A percentile compares a stretch with the other conserved stretches of the same genome.
Conservation (phyloP, 2,888 invertebrate genomes). For the Diogma glabrata region DNA sequence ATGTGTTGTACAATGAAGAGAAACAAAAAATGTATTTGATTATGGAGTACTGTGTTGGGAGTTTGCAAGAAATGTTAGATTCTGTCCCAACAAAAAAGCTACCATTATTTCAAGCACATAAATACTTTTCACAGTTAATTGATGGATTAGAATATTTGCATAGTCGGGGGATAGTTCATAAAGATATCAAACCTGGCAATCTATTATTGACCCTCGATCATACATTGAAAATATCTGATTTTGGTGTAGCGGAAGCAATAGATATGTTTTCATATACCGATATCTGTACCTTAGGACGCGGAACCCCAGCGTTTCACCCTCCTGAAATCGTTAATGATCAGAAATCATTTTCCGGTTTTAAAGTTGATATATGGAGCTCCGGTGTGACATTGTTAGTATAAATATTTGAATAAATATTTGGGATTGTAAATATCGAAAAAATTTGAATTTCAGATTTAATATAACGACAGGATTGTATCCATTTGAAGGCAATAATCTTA, state of each 20-base stretch:
- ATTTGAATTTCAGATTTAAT: constrained; percentile 82
- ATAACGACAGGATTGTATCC: constrained; percentile 93
- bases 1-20: constrained; percentile 88
- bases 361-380: constrained; percentile 97
- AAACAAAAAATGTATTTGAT: constrained; percentile 98
- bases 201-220: constrained; percentile 81
- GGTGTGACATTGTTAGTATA: constrained; percentile 86
- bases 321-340: constrained; percentile 97
- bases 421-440: too few relatives aligned
- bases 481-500: constrained; percentile 95
- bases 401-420: background rate
- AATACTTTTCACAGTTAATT: constrained; percentile 85
- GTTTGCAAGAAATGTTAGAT: constrained; percentile 88
- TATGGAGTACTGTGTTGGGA: constrained; percentile 96
- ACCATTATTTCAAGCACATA: constrained; percentile 87
- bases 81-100: constrained; percentile 81
- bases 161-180: constrained; percentile 90
- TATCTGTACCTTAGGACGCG: constrained; percentile 83
- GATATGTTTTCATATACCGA: constrained; percentile 82
- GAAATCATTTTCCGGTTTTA: constrained; percentile 84
- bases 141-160: constrained; percentile 93
- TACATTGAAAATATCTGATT: constrained; percentile 92
- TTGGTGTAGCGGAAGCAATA: constrained; percentile 91
- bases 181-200: constrained; percentile 98
- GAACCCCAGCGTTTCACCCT: constrained; percentile 98